These are phyloP conservation scores for Crotalus tigris DNA, from an alignment of 2,113 vertebrate genomes.

Conservation along the genomic window DNA sequence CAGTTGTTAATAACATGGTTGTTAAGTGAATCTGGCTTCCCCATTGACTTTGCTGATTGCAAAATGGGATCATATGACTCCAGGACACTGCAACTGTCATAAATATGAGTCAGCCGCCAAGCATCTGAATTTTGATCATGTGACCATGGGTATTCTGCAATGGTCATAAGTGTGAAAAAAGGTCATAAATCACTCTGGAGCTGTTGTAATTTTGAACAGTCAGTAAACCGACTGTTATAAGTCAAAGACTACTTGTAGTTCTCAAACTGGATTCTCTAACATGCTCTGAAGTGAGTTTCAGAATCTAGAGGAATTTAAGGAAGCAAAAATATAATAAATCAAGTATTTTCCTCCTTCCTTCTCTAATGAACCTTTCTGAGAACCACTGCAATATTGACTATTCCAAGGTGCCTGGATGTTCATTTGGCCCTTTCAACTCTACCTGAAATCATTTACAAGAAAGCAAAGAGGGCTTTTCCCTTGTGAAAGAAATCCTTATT, in stretches of 20 bases:
- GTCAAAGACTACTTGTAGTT: background rate
- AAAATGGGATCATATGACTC: background rate
- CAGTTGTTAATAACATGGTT: background rate
- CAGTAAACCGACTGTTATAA: background rate
- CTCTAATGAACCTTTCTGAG: background rate
- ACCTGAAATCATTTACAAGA: background rate
- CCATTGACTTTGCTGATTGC: background rate
- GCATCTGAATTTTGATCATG: background rate
- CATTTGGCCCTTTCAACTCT: background rate
- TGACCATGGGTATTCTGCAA: background rate
- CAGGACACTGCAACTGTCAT: background rate
- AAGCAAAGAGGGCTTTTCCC: background rate
- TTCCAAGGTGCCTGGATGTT: background rate
- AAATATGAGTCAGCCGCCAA: background rate
- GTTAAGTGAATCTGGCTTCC: background rate
- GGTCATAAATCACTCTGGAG: background rate
- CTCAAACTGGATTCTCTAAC: background rate
- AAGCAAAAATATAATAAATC: background rate
- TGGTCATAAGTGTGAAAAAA: background rate
- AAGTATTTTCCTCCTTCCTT: background rate
- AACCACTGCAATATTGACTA: background rate
- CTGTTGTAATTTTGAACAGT: background rate
- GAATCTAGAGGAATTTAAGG: background rate
- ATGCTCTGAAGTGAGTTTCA: background rate
- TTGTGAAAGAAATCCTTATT: background rate